Evolutionary conservation across 2,797 vertebrate species (phyloP).

Genomic region (Coreius guichenoti): DNA sequence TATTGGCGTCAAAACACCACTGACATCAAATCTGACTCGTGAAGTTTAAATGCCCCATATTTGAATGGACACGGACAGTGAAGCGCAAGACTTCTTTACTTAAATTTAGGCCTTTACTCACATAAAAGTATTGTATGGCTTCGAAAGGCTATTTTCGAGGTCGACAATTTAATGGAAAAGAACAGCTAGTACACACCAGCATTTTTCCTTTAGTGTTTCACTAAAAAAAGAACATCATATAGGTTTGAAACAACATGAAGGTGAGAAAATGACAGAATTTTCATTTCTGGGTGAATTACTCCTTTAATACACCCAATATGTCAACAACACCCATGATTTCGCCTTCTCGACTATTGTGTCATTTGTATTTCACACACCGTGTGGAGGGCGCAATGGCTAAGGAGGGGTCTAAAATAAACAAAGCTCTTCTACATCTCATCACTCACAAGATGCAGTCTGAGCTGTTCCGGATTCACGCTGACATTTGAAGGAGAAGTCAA

Average conservation of each 20-base stretch:
- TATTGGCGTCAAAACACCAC: not conserved
- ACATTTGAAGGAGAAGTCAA: slow-evolving; percentile 71
- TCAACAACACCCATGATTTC: not conserved
- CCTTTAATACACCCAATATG: not conserved
- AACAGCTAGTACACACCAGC: not conserved
- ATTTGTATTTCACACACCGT: slow-evolving; percentile 48
- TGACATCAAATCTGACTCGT: not conserved
- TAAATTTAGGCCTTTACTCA: not conserved
- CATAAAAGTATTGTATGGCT: not conserved
- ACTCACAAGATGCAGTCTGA: slow-evolving; percentile 45
- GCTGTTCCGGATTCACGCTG: slow-evolving; percentile 69
- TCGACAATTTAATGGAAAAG: not conserved
- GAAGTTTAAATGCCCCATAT: not conserved
- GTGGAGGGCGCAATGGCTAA: slow-evolving; percentile 19
- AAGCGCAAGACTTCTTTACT: not conserved
- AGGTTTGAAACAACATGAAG: not conserved
- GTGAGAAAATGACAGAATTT: not conserved
- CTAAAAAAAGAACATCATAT: not conserved
- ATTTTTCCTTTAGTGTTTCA: slow-evolving; percentile 3
- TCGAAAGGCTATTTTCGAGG: not conserved
- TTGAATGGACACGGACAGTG: not conserved
- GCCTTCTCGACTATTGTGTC: not conserved
- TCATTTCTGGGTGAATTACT: not conserved
- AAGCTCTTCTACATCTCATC: slow-evolving; percentile 38
- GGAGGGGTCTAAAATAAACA: slow-evolving; percentile 26